Percentiles rank a stretch among this genome's conserved stretches.
phyloP scores from a whole-genome alignment of 2,797 vertebrate genomes.

The Allobates femoralis region DNA sequence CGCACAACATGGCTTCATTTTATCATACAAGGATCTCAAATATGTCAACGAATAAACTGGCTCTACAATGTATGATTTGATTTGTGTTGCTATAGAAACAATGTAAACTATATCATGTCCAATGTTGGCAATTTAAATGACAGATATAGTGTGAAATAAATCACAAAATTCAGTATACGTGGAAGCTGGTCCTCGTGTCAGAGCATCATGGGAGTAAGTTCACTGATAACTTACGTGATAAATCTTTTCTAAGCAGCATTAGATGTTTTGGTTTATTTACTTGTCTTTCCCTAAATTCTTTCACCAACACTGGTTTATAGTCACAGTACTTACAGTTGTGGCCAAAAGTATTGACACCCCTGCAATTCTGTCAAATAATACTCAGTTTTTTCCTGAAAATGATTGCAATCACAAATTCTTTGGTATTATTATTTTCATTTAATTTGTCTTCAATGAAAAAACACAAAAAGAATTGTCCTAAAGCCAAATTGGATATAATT shows the following conservation, averaged over 20 bases:
- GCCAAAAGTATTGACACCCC: no score
- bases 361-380: no score
- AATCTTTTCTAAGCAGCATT: background rate
- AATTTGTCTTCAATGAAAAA: no score
- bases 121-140: background rate
- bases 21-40: conserved; percentile 5
- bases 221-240: conserved; percentile 5
- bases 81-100: conserved; percentile 14
- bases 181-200: background rate
- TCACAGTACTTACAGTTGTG: no score
- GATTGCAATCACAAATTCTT: no score
- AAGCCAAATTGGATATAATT: no score
- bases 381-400: no score
- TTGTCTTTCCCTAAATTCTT: background rate
- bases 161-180: conserved; percentile 5
- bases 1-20: conserved; percentile 26
- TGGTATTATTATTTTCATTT: no score
- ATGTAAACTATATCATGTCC: background rate
- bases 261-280: background rate
- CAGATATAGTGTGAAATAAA: conserved; percentile 7
- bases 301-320: background rate
- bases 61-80: conserved; percentile 16
- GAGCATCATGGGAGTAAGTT: conserved; percentile 4
- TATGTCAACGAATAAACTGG: conserved; percentile 18
- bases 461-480: no score